Evolutionary conservation across 2,797 vertebrate species (phyloP).

Genomic region (Simalia tracyae): DNA sequence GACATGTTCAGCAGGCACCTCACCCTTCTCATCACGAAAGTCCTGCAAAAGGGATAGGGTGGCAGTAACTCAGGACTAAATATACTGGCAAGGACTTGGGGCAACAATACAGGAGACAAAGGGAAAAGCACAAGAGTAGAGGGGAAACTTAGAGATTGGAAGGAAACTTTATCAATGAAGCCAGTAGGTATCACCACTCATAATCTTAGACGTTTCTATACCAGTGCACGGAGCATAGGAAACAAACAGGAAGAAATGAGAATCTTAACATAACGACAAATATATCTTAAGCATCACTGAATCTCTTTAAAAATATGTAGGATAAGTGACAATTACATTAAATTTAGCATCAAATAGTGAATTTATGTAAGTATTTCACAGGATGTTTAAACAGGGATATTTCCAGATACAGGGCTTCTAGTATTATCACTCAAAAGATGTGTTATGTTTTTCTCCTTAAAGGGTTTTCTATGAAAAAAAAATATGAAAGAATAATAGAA

Average conservation of each 20-base stretch:
- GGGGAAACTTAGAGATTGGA: not conserved
- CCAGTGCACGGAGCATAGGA: not conserved
- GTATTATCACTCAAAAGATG: not conserved
- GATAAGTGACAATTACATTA: not conserved
- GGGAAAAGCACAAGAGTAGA: not conserved
- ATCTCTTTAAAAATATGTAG: not conserved
- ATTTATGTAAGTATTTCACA: not conserved
- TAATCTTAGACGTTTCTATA: not conserved
- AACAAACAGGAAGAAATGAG: not conserved
- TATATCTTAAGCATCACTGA: not conserved
- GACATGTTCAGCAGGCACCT: not conserved
- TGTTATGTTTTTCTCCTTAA: not conserved
- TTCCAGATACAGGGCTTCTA: not conserved
- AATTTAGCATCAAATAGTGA: not conserved
- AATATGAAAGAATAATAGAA: not conserved
- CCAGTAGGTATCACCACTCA: not conserved
- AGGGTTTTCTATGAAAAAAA: not conserved
- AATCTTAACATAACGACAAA: not conserved
- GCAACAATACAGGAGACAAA: not conserved
- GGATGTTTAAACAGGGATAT: not conserved
- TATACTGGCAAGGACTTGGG: not conserved
- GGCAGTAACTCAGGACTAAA: not conserved
- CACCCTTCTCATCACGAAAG: not conserved
- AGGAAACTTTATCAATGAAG: not conserved
- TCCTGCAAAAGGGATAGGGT: not conserved